Evolutionary conservation across 2,113 vertebrate genomes (phyloP).

Genomic region (Malurus cyaneus): DNA sequence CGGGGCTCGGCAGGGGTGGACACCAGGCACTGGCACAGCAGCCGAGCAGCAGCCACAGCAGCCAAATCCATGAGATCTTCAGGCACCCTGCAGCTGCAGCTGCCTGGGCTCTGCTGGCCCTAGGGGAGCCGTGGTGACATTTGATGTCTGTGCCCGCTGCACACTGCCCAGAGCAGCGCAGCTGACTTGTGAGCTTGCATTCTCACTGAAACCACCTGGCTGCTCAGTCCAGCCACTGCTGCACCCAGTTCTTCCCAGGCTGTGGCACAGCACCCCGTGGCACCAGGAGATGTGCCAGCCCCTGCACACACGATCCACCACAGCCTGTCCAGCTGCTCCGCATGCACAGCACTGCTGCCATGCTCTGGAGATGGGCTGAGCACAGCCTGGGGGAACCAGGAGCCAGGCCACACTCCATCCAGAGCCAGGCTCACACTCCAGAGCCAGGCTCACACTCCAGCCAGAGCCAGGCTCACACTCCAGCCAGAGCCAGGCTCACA

Average conservation of each 20-base stretch:
- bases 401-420: no score
- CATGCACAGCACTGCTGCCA: fast-evolving
- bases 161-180: fast-evolving
- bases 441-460: no score
- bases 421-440: no score
- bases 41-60: neutral
- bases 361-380: fast-evolving
- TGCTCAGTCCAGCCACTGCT: neutral
- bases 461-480: neutral
- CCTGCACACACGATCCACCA: fast-evolving
- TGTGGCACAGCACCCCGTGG: neutral
- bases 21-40: fast-evolving
- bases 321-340: fast-evolving
- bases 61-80: neutral
- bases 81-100: neutral
- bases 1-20: fast-evolving
- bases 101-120: fast-evolving
- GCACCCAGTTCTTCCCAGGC: neutral
- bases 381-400: neutral
- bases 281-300: neutral
- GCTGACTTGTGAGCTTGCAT: fast-evolving
- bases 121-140: fast-evolving
- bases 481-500: no score
- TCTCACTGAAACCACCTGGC: neutral
- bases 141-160: neutral